Evolutionary conservation across 2,888 invertebrate species (phyloP), one percentile per base, ranked within the genome.

Genomic region (Brassicogethes aeneus): DNA sequence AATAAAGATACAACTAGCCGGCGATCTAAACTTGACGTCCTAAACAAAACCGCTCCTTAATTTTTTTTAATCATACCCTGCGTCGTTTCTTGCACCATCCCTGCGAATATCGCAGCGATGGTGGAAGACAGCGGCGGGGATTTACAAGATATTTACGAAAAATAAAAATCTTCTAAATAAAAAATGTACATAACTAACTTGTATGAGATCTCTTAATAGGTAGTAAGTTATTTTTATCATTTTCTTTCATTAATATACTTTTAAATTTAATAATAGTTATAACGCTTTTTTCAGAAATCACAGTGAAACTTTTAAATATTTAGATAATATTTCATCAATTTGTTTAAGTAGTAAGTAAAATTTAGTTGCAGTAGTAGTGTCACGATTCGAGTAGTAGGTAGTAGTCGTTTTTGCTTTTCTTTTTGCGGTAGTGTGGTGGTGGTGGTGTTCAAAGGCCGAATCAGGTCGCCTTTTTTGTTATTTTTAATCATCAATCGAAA

Each of bases 161-260:
- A 65, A 64, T 62, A 65, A 66, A 65, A 59, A 64, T 62, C 61
- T 62, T 64, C 60, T 58, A 61, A 60, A 61, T 53, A 62, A 63
- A 61, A 56, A 56, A 49, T 51, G 51, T 57, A 52, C 52, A 63
- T 56, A 65, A 65, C 64, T 65, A 65, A 62, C 58, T 64, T 62
- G 60, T 66, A 68, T 69, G 69, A 68, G 68, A 69, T 69, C 68
- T 68, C 65, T 64, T 67, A 66, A 60, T 66, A 66, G 65, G 66
- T 65, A 64, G 61, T 64, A 64, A 61, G 59, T 65, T 64, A 60
- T 60, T 64, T 66, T 63, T 62, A 46, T 47, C 54, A 55, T 52
- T 44, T 44, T 48, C n/a, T n/a, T n/a, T n/a, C n/a, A n/a, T 40
- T 34, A 41, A 44, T 38, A 53, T 55, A 51, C 56, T 32, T 32